Base-by-base conservation (phyloP, 2,113 vertebrate species). In the Salvator merianae region DNA sequence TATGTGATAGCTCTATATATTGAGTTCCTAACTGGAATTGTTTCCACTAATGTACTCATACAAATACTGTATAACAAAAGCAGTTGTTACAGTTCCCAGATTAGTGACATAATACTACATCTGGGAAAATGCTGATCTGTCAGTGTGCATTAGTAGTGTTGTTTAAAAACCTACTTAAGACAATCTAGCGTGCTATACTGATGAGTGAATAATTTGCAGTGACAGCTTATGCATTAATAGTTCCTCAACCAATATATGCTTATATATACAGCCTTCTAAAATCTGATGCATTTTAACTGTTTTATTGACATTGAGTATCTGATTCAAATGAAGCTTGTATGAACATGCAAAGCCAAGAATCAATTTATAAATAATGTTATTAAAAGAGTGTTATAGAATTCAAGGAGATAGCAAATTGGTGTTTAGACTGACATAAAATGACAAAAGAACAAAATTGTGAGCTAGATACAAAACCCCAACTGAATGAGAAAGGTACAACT, bases 171-270 rank as follows among this genome's bases (percentile, higher is more conserved):
- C 75, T 0, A 63, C 91, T 92, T 77, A 22, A 79, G 82, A 50
- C 59, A 63, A 87, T 88, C 87, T 18, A 79, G 53, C 53, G 43
- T 5, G 14, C 30, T 0, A 3, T 73, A 80, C 82, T 83, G 36
- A 5, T 84, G 89, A 88, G 80, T 77, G 83, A 89, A 73, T 92
- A 84, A 71, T 85, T 16, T 0, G 4, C 63, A 66, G 32, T 84
- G 88, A 89, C 92, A 90, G 85, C 2, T 0, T 32, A 82, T 69
- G 77, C 81, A 86, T 47, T 50, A 83, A 77, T 81, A 84, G 43
- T 74, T 89, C 83, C 5, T 0, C 82, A 76, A 80, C 32, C 73
- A 36, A 76, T 0, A 0, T 22, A 43, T 34, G 69, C 77, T 18
- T 65, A 68, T 32, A 8, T 59, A 32, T 59, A 47, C 38, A 26